Base-by-base conservation (phyloP, 1,140 invertebrate species). In the Drosophila arawakana region DNA sequence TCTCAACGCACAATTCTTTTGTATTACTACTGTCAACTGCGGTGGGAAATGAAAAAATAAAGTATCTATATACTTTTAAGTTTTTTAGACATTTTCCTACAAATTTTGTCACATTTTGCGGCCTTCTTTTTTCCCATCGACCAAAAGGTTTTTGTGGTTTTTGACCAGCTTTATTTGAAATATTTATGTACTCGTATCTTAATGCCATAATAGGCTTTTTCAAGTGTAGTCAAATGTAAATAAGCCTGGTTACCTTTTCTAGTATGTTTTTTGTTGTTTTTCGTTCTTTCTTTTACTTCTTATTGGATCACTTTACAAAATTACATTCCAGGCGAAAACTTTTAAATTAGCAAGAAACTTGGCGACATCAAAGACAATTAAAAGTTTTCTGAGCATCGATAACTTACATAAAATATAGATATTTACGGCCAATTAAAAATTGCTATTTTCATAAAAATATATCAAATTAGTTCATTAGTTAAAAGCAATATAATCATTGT, bases 51-150 rank as follows among this genome's bases (percentile, higher is more conserved):
- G 15, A 15, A 15, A 15, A 15, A 15, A 62, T 68, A 46, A 59
- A 73, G 47, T 9, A 10, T 21, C 7, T 18, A 8, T 66, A 50
- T 70, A 78, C 35, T 78, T 79, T 75, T 49, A n/a, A 63, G 37
- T 57, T 39, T 35, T 35, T 60, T 59, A 47, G 37, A 54, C 30
- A 3, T 79, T 73, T 78, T 59, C 4, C 41, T 39, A 60, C 69
- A 34, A 25, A 61, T 52, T 54, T 67, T 39, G 58, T 6, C 58
- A 69, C 79, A 81, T 69, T 81, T 73, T 63, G 25, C 39, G 55
- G 54, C 54, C 54, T 59, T 44, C 13, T 7, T 43, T 13, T 43
- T 43, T 11, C 9, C 50, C 7, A 37, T 54, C n/a, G 10, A 54
- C n/a, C 35, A 21, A 47, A 47, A 21, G 46, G 13, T 47, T 47